phyloP scores from a whole-genome alignment of 2,888 invertebrate species.

The Blastobasis adustella region DNA sequence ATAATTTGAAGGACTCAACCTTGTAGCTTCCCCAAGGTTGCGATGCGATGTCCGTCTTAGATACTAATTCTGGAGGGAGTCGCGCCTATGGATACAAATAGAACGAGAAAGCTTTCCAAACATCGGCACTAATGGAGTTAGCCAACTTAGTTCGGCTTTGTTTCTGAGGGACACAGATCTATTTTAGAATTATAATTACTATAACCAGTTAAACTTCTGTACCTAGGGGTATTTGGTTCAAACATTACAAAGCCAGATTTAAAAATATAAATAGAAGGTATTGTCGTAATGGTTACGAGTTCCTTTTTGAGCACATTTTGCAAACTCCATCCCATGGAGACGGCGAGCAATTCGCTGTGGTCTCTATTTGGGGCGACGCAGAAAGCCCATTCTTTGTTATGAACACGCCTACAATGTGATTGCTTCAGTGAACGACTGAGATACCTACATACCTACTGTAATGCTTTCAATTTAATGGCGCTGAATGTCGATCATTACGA shows the following conservation, averaged over 20 bases:
- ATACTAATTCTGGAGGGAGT: conserved; percentile 4
- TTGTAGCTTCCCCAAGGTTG: conserved; percentile 5
- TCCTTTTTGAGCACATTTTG: conserved; percentile 7
- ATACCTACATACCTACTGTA: conserved; percentile 10
- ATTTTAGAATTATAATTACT: too few species aligned
- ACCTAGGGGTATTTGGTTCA: too few species aligned
- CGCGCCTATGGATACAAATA: too few species aligned
- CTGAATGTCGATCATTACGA: background rate
- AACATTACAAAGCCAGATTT: too few species aligned
- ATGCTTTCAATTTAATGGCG: conserved; percentile 6
- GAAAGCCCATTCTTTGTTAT: conserved; percentile 36
- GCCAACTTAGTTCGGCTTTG: too few species aligned
- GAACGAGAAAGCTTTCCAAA: conserved; percentile 3
- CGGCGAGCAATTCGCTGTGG: conserved; percentile 24
- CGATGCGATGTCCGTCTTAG: background rate
- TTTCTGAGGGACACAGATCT: too few species aligned
- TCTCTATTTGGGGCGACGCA: conserved; percentile 21
- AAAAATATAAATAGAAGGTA: too few species aligned
- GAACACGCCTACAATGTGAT: conserved; percentile 29
- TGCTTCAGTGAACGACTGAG: conserved; percentile 18
- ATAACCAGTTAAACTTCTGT: too few species aligned
- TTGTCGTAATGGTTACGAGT: too few species aligned
- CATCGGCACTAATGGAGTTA: too few species aligned
- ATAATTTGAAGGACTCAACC: conserved; percentile 1
- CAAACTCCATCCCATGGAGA: conserved; percentile 24